Evolutionary conservation across 2,888 invertebrate genomes (phyloP).

Genomic region (Helleia helle): DNA sequence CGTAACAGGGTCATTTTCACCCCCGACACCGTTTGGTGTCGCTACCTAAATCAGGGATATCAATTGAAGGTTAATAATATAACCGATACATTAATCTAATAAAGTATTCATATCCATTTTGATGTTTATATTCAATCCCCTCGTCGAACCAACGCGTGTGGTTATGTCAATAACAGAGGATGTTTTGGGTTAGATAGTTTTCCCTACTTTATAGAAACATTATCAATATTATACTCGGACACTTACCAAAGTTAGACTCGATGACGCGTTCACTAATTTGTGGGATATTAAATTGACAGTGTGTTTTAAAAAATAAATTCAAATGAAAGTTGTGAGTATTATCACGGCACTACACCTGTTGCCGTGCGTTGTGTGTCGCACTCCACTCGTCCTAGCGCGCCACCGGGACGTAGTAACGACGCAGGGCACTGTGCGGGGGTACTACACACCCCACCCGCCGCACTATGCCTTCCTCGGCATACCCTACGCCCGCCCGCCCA

Average conservation of each 20-base stretch:
- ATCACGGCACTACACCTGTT: slow-evolving; percentile 13
- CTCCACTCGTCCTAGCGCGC: slow-evolving; percentile 20
- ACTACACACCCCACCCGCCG: slow-evolving; percentile 36
- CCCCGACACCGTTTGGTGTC: too few relatives aligned
- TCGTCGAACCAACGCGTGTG: neutral
- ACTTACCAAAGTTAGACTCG: neutral
- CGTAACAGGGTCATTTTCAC: too few relatives aligned
- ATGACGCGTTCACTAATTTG: too few relatives aligned
- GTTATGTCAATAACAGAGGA: slow-evolving; percentile 1
- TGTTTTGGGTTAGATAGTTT: neutral
- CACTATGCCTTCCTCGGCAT: slow-evolving; percentile 56
- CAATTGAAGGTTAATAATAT: neutral
- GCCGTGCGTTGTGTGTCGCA: slow-evolving; percentile 16
- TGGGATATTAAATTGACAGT: too few relatives aligned
- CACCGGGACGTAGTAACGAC: slow-evolving; percentile 42
- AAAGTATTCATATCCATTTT: neutral
- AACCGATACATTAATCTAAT: neutral
- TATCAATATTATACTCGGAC: neutral
- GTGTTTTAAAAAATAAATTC: too few relatives aligned
- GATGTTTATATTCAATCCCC: neutral
- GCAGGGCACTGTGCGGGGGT: slow-evolving; percentile 52
- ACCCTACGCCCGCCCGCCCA: slow-evolving; percentile 51
- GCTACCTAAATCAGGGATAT: too few relatives aligned
- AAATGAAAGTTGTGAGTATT: neutral
- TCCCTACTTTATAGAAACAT: too few relatives aligned